phyloP scores from a whole-genome alignment of 2,888 invertebrate species.

The Palloptera scutellata region DNA sequence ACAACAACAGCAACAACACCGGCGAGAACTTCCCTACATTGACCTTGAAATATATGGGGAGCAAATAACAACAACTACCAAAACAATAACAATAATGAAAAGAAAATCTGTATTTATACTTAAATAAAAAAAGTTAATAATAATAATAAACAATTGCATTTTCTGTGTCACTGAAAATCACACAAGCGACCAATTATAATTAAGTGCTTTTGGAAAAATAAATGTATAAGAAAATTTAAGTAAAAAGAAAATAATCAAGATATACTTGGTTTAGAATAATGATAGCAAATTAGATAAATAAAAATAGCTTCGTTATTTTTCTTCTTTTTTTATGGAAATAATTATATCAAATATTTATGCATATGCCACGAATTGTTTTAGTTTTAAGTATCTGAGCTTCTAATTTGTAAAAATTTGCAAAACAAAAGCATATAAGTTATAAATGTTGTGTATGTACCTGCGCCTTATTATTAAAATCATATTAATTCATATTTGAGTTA shows the following conservation, averaged over 20 bases:
- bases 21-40: conserved; percentile 34
- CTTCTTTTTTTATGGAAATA: background rate
- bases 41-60: conserved; percentile 42
- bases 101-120: conserved; percentile 24
- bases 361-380: conserved; percentile 9
- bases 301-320: background rate
- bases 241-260: background rate
- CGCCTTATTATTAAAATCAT: background rate
- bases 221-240: conserved; percentile 27
- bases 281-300: background rate
- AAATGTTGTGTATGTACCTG: no score
- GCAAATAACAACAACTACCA: conserved; percentile 29
- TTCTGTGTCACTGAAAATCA: conserved; percentile 63
- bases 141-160: conserved; percentile 61
- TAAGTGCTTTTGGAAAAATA: conserved; percentile 41
- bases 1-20: conserved; percentile 14
- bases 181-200: conserved; percentile 59
- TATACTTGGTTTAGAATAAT: no score
- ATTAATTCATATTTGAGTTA: background rate
- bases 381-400: no score
- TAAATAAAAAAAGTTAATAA: conserved; percentile 25
- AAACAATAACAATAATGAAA: conserved; percentile 22
- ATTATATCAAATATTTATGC: conserved; percentile 7
- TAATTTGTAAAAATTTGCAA: no score
- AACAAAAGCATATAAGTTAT: no score